Percentiles rank a stretch among this genome's conserved stretches.
These are phyloP conservation scores for Rhingia rostrata DNA, from an alignment of 2,888 invertebrate genomes.

Conservation along the genomic window DNA sequence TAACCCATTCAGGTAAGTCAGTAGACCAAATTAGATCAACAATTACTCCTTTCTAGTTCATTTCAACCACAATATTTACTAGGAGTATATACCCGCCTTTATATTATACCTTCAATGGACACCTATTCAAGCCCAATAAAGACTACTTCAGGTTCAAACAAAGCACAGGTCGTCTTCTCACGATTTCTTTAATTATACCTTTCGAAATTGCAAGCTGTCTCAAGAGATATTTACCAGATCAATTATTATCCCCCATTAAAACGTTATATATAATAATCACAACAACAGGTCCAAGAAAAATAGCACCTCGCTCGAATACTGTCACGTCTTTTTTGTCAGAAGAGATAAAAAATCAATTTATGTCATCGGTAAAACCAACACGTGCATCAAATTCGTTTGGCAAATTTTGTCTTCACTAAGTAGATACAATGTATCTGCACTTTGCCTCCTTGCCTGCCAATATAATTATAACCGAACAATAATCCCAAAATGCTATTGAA, in stretches of 20 bases:
- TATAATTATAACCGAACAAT: neutral
- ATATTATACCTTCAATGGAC: too few relatives aligned
- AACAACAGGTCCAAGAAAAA: constrained; percentile 13
- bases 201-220: too few relatives aligned
- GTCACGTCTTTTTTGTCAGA: constrained; percentile 40
- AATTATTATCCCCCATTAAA: constrained; percentile 17
- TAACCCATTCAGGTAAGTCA: too few relatives aligned
- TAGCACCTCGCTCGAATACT: constrained; percentile 10
- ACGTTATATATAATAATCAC: constrained; percentile 16
- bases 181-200: too few relatives aligned
- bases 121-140: too few relatives aligned
- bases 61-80: too few relatives aligned
- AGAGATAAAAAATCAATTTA: constrained; percentile 23
- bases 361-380: constrained; percentile 55
- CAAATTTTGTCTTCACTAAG: constrained; percentile 21
- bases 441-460: neutral
- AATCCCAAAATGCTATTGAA: constrained; percentile 18
- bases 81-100: too few relatives aligned
- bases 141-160: too few relatives aligned
- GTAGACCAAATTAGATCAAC: too few relatives aligned
- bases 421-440: neutral
- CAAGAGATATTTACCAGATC: constrained; percentile 6
- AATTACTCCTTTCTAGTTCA: too few relatives aligned
- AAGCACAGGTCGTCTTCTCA: too few relatives aligned
- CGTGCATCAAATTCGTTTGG: constrained; percentile 33